Evolutionary conservation across 2,113 vertebrate species (phyloP).

Genomic region (Peromyscus leucopus): DNA sequence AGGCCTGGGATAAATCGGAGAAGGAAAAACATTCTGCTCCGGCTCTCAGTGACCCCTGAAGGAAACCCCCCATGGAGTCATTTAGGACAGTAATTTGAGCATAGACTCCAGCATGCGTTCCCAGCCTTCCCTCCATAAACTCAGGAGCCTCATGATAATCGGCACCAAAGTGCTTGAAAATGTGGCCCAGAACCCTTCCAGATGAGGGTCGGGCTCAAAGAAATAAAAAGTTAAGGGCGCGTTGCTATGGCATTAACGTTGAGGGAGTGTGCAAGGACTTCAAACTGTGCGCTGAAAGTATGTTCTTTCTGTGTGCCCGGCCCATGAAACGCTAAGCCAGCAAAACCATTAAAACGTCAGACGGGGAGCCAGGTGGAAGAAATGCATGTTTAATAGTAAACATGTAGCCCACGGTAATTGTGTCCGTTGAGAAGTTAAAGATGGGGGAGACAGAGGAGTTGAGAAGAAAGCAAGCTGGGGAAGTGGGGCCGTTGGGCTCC

Average conservation of each 20-base stretch:
- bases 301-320: constrained; percentile 82
- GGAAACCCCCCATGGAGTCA: constrained; percentile 87
- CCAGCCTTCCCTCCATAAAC: constrained; percentile 84
- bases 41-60: constrained; percentile 89
- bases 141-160: constrained; percentile 77
- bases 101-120: constrained; percentile 83
- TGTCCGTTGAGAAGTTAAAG: constrained; percentile 82
- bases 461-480: neutral
- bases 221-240: constrained; percentile 74
- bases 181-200: constrained; percentile 79
- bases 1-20: constrained; percentile 88
- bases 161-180: constrained; percentile 79
- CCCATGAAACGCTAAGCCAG: constrained; percentile 85
- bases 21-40: constrained; percentile 90
- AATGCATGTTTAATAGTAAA: constrained; percentile 88
- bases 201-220: constrained; percentile 70
- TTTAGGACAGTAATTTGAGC: constrained; percentile 89
- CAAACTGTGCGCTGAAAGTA: constrained; percentile 86
- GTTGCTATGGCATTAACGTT: constrained; percentile 75
- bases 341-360: constrained; percentile 90
- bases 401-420: constrained; percentile 85
- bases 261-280: constrained; percentile 76
- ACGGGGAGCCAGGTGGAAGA: constrained; percentile 87
- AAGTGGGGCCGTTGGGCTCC: rapidly evolving
- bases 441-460: neutral